These are phyloP conservation scores for Hypselothyrea guttata DNA, from an alignment of 2,888 invertebrate species.

Conservation along the genomic window DNA sequence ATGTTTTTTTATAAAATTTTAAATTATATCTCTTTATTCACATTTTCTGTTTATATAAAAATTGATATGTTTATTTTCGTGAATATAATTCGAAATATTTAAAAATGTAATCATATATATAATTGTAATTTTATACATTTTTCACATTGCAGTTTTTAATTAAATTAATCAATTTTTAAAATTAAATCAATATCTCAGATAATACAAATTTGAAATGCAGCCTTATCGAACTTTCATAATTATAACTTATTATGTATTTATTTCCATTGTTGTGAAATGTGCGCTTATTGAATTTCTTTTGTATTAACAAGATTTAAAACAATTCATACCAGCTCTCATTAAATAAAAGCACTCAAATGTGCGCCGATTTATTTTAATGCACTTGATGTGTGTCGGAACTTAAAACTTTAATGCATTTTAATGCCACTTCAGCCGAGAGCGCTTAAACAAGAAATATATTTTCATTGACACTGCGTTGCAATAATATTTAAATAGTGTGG, in stretches of 20 bases:
- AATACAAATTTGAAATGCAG: no score
- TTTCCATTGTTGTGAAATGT: neutral
- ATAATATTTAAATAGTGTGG: no score
- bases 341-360: constrained; percentile 9
- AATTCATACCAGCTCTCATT: constrained; percentile 6
- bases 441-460: constrained; percentile 47
- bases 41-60: no score
- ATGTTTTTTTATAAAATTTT: no score
- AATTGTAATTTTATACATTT: no score
- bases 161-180: neutral
- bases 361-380: constrained; percentile 61
- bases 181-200: no score
- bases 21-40: no score
- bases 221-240: no score
- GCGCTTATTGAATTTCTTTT: neutral
- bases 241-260: neutral
- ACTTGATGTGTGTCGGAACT: constrained; percentile 36
- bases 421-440: constrained; percentile 60
- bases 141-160: no score
- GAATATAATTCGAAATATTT: no score
- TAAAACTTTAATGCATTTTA: constrained; percentile 63
- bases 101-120: no score
- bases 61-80: no score
- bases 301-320: constrained; percentile 2
- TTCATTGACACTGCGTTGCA: constrained; percentile 49